Evolutionary conservation across 2,113 vertebrate species (phyloP), one percentile per base, ranked within the genome.

Genomic region (Anas platyrhynchos): DNA sequence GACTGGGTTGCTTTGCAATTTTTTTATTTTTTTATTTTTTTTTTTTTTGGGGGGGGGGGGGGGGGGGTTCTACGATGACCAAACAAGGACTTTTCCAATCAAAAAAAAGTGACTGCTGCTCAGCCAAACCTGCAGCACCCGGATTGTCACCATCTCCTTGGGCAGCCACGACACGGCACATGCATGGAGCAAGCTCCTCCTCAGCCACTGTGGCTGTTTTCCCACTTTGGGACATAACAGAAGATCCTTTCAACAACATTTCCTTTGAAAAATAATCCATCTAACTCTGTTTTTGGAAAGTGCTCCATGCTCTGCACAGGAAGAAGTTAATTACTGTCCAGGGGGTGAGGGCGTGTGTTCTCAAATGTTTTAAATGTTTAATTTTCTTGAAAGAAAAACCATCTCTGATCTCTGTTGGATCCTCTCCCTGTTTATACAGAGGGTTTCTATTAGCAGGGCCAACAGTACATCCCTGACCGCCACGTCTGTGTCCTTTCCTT

Each of bases 231-330:
- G 95, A 97, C 79, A 86, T 83, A 96, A 97, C 97, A 94, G 63
- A 78, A 94, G 93, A 96, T 92, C 95, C 91, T 97, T 98, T 98
- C 96, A 97, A 98, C 97, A 98, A 98, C 97, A 98, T 97, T 98
- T 98, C 98, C 98, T 98, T 98, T 98, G 97, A 97, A 98, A 98
- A 98, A 98, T 98, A 98, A 98, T 95, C 97, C 97, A 97, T 97
- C 89, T 34, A 96, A 83, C 97, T 97, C 95, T 98, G 98, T 97
- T 98, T 98, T 98, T 98, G 97, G 97, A 98, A 98, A 97, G 81
- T 29, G 92, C 72, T 96, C 96, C 89, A 92, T 93, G 93, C 81
- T 96, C 93, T 93, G 98, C 91, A 98, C 98, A 98, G 98, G 98
- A 98, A 98, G 97, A 98, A 97, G 98, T 97, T 98, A 97, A 98